Conservation (phyloP, 2,888 invertebrate species). For the Ormyrus pomaceus region DNA sequence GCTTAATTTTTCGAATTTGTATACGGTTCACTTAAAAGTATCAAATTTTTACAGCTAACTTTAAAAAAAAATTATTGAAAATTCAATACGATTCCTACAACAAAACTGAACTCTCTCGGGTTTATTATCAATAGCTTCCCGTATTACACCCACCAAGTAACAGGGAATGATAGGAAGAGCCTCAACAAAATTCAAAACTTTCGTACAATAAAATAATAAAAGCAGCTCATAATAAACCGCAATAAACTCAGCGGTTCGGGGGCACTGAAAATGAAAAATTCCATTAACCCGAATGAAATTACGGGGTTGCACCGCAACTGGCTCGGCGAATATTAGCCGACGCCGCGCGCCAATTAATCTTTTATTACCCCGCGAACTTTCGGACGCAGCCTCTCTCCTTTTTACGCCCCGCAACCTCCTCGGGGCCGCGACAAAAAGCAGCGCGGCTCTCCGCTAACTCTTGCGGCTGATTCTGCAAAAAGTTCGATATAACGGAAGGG, state of each 20-base stretch:
- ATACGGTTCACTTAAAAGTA: too few species aligned
- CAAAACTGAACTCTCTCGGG: too few species aligned
- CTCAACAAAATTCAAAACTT: too few species aligned
- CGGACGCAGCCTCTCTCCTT: neutral
- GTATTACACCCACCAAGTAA: too few species aligned
- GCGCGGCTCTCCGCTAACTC: constrained; percentile 4
- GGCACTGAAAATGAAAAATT: constrained; percentile 43
- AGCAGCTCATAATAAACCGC: constrained; percentile 6
- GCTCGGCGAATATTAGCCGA: constrained; percentile 1
- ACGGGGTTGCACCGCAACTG: neutral
- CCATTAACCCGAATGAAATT: constrained; percentile 17
- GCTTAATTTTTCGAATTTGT: too few species aligned
- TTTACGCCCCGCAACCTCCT: neutral
- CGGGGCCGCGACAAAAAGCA: constrained; percentile 1
- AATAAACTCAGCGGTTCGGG: neutral
- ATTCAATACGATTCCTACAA: too few species aligned
- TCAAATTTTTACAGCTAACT: too few species aligned
- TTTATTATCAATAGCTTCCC: too few species aligned
- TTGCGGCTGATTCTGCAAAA: constrained; percentile 44
- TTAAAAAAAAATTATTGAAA: too few species aligned
- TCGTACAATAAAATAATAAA: too few species aligned
- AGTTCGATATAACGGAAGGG: constrained; percentile 26
- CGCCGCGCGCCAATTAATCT: constrained; percentile 36
- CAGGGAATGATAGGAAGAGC: too few species aligned
- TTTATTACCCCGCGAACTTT: constrained; percentile 39